phyloP scores from a whole-genome alignment of 2,888 invertebrate species.

The Terebella lapidaria region DNA sequence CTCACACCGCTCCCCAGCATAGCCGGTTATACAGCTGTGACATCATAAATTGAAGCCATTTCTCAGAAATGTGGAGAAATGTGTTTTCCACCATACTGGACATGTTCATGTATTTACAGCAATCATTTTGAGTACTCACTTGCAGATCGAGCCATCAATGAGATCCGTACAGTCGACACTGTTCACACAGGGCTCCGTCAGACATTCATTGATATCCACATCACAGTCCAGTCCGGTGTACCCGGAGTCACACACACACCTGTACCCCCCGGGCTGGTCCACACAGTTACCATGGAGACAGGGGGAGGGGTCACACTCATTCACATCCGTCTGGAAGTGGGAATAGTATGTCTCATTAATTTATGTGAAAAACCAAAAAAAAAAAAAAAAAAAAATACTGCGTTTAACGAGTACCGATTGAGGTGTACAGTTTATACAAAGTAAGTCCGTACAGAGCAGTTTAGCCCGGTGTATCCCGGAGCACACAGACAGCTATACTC shows the following conservation, averaged over 20 bases:
- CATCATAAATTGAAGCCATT: too few species aligned
- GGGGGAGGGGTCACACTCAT: constrained; percentile 29
- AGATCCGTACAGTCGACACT: constrained; percentile 29
- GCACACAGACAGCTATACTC: constrained; percentile 82
- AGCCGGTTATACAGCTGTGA: constrained; percentile 28
- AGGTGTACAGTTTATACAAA: too few species aligned
- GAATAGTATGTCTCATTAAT: too few species aligned
- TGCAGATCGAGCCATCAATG: constrained; percentile 23
- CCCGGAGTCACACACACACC: constrained; percentile 77
- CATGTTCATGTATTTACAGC: too few species aligned
- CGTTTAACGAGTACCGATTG: too few species aligned
- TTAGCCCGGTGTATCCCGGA: constrained; percentile 53
- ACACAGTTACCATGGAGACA: constrained; percentile 62
- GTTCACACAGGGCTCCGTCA: constrained; percentile 31
- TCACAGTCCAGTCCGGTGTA: constrained; percentile 24
- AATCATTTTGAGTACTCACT: neutral
- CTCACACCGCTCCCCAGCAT: constrained; percentile 30
- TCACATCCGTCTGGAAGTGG: constrained; percentile 24
- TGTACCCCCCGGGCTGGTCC: constrained; percentile 63
- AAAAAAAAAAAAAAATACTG: too few species aligned
- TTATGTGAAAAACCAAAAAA: too few species aligned
- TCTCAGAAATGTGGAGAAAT: too few species aligned
- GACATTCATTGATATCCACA: constrained; percentile 27
- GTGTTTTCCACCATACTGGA: too few species aligned
- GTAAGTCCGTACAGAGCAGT: constrained; percentile 29